phyloP scores from a whole-genome alignment of 2,888 invertebrate species.

The Philereme transversata region DNA sequence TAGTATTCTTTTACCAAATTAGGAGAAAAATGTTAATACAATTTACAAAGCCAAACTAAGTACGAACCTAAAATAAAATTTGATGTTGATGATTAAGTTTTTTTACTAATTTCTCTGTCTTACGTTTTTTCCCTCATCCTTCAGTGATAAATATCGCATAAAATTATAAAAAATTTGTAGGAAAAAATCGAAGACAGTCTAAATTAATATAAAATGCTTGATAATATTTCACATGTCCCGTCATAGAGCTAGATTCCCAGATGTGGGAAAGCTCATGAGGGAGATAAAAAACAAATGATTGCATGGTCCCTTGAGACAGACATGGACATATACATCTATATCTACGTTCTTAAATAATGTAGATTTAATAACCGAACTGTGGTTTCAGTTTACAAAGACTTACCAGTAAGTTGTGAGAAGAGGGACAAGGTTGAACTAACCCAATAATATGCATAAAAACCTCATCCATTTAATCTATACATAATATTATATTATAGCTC shows the following conservation, averaged over 20 bases:
- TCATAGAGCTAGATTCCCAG: slow-evolving; percentile 26
- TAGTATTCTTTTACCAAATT: not conserved
- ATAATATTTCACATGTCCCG: slow-evolving; percentile 25
- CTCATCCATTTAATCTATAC: no score
- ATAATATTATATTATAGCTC: no score
- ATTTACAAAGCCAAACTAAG: not conserved
- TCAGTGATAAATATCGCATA: not conserved
- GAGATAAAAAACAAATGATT: slow-evolving; percentile 28
- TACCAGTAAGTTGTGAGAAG: not conserved
- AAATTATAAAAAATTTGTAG: slow-evolving; percentile 5
- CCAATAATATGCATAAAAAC: not conserved
- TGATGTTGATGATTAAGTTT: slow-evolving; percentile 4
- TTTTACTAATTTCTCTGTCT: slow-evolving; percentile 14
- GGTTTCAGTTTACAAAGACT: not conserved
- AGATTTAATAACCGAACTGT: not conserved
- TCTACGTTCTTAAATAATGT: no score
- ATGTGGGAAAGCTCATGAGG: slow-evolving; percentile 29
- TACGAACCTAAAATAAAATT: not conserved
- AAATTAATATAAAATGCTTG: slow-evolving; percentile 20
- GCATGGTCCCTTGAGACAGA: not conserved
- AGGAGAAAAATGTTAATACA: not conserved
- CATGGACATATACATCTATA: no score
- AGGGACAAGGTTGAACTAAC: not conserved
- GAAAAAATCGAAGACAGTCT: slow-evolving; percentile 31
- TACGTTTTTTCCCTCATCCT: slow-evolving; percentile 7